A percentile compares a stretch with the other conserved stretches of the same genome.
Conservation (phyloP, 2,888 invertebrate species). For the Polydrusus tereticollis region DNA sequence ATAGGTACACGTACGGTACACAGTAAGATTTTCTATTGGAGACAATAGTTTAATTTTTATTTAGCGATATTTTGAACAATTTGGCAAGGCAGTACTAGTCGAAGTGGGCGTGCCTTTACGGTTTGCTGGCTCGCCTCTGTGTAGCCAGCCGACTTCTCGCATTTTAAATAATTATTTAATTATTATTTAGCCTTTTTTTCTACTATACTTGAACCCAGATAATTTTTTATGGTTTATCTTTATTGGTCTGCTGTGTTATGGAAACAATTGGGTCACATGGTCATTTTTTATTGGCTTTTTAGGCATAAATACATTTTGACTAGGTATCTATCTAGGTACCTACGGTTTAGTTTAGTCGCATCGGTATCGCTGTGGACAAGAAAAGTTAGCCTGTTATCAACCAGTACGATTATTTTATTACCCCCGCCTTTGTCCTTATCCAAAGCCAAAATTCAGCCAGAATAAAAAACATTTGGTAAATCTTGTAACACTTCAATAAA, state of each 20-base stretch:
- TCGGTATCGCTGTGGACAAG: too few relatives aligned
- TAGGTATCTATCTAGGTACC: neutral
- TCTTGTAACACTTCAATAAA: too few relatives aligned
- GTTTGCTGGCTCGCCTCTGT: slow-evolving; percentile 44
- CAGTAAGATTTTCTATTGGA: neutral
- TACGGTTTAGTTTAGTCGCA: too few relatives aligned
- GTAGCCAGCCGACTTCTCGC: slow-evolving; percentile 38
- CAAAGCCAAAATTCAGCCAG: too few relatives aligned
- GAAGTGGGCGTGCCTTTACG: slow-evolving; percentile 44
- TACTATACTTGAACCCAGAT: slow-evolving; percentile 25
- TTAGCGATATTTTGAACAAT: neutral
- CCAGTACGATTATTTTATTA: too few relatives aligned
- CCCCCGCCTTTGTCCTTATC: too few relatives aligned
- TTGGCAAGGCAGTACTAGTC: slow-evolving; percentile 29
- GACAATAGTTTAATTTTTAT: neutral
- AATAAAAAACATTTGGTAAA: too few relatives aligned
- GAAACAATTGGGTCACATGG: neutral
- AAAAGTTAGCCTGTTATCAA: too few relatives aligned
- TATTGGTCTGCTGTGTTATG: neutral
- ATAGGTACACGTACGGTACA: too few relatives aligned
- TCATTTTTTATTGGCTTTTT: neutral
- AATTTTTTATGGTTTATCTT: slow-evolving; percentile 15
- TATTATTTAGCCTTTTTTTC: slow-evolving; percentile 35
- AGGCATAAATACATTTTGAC: neutral
- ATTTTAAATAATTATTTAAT: slow-evolving; percentile 41